A percentile compares a stretch with the other conserved stretches of the same genome.
phyloP scores from a whole-genome alignment of 2,888 invertebrate genomes.

The Orthonevra nobilis region DNA sequence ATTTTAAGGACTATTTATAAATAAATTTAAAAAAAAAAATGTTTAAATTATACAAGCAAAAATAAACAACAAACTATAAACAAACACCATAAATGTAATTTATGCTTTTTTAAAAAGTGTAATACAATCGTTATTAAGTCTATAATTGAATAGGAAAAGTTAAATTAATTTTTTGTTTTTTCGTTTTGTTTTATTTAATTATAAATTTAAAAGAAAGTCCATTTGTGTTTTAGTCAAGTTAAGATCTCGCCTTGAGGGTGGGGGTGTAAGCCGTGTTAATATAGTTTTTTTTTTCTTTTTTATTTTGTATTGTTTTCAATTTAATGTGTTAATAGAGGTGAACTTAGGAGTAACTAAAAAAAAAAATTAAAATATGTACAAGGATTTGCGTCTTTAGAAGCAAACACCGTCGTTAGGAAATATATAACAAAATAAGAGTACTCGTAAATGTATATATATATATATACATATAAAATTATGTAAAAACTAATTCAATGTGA shows the following conservation, averaged over 20 bases:
- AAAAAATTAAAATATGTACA: constrained; percentile 40
- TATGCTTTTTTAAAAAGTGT: background rate
- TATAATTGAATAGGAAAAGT: constrained; percentile 31
- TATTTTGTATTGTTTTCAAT: no score
- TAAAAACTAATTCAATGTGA: constrained; percentile 15
- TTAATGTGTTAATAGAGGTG: constrained; percentile 34
- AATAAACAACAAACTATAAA: constrained; percentile 45
- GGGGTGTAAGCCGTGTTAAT: constrained; percentile 43
- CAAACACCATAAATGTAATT: constrained; percentile 46
- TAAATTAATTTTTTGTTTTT: no score
- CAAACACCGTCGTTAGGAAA: constrained; percentile 32
- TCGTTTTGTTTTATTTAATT: constrained; percentile 21
- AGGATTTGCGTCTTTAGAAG: constrained; percentile 9
- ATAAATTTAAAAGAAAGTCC: constrained; percentile 24
- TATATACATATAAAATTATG: constrained; percentile 13
- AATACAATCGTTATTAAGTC: constrained; percentile 28
- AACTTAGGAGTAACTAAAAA: constrained; percentile 24
- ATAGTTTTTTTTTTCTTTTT: constrained; percentile 15
- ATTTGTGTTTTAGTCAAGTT: constrained; percentile 34
- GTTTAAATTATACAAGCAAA: constrained; percentile 58
- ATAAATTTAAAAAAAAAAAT: constrained; percentile 43
- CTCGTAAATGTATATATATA: no score
- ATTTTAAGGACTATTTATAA: constrained; percentile 34
- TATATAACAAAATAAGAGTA: constrained; percentile 36
- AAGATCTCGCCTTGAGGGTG: constrained; percentile 5